Evolutionary conservation across 2,797 vertebrate species (phyloP).

Genomic region (Tinamus major): DNA sequence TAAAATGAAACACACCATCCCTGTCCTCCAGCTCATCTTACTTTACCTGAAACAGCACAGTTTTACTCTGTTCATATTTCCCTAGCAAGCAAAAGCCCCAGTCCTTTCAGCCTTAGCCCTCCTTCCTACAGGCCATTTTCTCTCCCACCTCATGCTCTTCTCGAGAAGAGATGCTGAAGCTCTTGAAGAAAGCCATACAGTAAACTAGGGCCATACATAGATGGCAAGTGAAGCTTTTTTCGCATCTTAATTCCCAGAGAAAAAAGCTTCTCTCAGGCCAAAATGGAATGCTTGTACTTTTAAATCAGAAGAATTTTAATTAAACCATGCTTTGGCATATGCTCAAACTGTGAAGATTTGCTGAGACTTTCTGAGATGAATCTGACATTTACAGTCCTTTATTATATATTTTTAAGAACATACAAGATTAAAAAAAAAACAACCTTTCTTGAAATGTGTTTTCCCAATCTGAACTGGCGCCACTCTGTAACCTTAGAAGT

Average conservation of each 20-base stretch:
- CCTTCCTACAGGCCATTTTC: neutral
- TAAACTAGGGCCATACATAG: neutral
- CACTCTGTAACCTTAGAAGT: neutral
- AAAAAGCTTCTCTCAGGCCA: neutral
- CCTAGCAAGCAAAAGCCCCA: neutral
- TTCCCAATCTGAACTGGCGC: neutral
- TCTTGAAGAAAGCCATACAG: neutral
- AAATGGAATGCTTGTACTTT: neutral
- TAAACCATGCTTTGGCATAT: slow-evolving; percentile 20
- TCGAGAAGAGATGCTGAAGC: neutral
- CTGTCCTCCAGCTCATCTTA: neutral
- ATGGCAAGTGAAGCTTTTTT: neutral
- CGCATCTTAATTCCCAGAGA: neutral
- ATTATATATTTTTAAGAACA: neutral
- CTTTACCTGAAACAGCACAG: neutral
- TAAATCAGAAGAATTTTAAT: slow-evolving; percentile 29
- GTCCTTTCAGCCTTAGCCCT: neutral
- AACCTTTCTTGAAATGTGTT: neutral
- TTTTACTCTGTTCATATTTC: neutral
- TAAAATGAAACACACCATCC: neutral
- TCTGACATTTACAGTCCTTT: neutral
- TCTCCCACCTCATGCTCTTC: neutral
- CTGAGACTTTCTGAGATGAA: neutral
- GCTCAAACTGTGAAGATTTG: slow-evolving; percentile 7
- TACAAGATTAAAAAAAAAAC: neutral